Evolutionary conservation across 2,797 vertebrate species (phyloP).

Genomic region (Argentina silus): DNA sequence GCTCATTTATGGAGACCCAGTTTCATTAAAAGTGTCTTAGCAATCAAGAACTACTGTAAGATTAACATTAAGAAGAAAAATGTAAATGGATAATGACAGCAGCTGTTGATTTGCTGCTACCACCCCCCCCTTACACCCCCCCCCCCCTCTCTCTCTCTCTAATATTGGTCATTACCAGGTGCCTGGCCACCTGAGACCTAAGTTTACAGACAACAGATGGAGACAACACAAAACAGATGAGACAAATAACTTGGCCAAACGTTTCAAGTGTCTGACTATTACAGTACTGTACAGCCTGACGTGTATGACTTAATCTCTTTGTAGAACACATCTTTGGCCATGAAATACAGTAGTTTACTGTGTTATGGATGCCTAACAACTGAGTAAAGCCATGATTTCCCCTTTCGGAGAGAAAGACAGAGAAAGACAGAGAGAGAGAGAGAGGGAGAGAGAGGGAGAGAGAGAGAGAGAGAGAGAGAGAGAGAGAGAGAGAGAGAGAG

Average conservation of each 20-base stretch:
- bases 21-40: too few relatives aligned
- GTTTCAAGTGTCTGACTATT: too few relatives aligned
- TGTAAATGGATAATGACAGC: conserved; percentile 34
- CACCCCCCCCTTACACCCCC: conserved; percentile 4
- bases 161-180: not conserved
- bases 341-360: too few relatives aligned
- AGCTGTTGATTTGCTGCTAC: conserved; percentile 37
- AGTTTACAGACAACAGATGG: too few relatives aligned
- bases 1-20: too few relatives aligned
- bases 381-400: not conserved
- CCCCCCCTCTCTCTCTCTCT: not conserved
- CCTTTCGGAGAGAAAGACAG: not conserved
- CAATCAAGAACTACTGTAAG: too few relatives aligned
- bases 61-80: conserved; percentile 4
- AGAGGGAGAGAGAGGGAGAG: not conserved
- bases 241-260: too few relatives aligned
- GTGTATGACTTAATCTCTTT: too few relatives aligned
- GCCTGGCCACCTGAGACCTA: too few relatives aligned
- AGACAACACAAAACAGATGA: too few relatives aligned
- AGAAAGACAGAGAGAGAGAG: not conserved
- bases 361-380: not conserved
- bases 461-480: not conserved
- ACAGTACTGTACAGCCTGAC: too few relatives aligned
- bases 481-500: not conserved
- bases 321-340: too few relatives aligned